Evolutionary conservation across 2,113 vertebrate genomes (phyloP).

Genomic region (Galemys pyrenaicus): DNA sequence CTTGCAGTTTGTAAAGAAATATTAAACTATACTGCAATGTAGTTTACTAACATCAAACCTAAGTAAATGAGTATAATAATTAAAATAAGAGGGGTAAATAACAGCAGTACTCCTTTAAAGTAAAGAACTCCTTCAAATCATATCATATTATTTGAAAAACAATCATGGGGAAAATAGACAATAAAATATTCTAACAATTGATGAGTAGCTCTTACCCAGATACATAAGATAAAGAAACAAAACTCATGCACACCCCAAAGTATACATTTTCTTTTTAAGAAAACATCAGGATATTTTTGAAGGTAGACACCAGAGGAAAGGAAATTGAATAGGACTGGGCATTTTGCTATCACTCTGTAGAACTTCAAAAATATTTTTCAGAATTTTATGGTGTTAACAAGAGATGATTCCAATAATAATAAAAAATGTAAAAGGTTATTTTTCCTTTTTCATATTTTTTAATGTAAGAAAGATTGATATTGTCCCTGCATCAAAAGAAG

Average conservation of each 20-base stretch:
- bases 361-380: not conserved
- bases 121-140: not conserved
- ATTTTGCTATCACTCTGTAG: not conserved
- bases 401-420: not conserved
- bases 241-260: not conserved
- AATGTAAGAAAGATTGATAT: not conserved
- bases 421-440: not conserved
- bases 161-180: not conserved
- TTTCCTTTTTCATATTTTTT: not conserved
- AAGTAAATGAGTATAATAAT: conserved; percentile 1
- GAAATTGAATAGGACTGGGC: not conserved
- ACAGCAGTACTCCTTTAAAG: not conserved
- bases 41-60: not conserved
- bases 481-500: not conserved
- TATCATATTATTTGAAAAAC: not conserved
- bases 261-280: not conserved
- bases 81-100: conserved; percentile 6
- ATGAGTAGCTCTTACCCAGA: not conserved
- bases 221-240: not conserved
- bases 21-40: not conserved
- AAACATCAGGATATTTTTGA: not conserved
- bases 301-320: not conserved
- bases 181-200: not conserved
- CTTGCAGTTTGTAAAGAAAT: conserved; percentile 5
- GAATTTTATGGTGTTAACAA: not conserved